These are phyloP conservation scores for Apolygus lucorum DNA, from an alignment of 1,140 invertebrate genomes.

Conservation along the genomic window DNA sequence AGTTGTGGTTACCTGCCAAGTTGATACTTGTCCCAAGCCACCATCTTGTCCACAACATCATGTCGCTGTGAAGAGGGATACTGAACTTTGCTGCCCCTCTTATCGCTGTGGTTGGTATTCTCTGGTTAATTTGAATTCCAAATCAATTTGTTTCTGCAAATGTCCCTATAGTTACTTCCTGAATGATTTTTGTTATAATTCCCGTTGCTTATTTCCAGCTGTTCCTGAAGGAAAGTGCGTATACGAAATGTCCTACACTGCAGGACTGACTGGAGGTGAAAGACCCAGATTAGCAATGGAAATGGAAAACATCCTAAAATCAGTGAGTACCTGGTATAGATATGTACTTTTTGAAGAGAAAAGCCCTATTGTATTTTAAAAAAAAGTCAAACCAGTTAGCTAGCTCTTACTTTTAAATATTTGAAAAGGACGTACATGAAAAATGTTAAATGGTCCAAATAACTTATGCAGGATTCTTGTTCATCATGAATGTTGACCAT, in stretches of 20 bases:
- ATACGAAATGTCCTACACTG: conserved; percentile 47
- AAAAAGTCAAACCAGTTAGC: no score
- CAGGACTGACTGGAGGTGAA: conserved; percentile 46
- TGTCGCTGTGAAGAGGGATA: conserved; percentile 40
- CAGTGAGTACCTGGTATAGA: conserved; percentile 39
- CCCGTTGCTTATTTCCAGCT: conserved; percentile 44
- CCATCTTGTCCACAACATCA: conserved; percentile 50
- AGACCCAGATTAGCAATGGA: conserved; percentile 39
- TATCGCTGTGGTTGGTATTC: conserved; percentile 51
- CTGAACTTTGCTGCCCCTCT: conserved; percentile 52
- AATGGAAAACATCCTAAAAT: conserved; percentile 40
- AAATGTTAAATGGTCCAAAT: no score
- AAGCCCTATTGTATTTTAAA: no score
- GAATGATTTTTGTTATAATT: no score
- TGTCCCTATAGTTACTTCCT: no score
- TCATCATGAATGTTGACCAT: no score
- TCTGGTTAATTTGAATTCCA: neutral
- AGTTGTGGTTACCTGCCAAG: conserved; percentile 48
- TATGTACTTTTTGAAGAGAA: no score
- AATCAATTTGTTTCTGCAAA: no score
- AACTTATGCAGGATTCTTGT: no score
- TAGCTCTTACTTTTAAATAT: no score
- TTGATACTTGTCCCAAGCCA: conserved; percentile 48
- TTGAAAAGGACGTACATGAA: no score
- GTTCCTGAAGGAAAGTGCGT: conserved; percentile 60